These are phyloP conservation scores for Garrulus glandarius DNA, from an alignment of 2,797 vertebrate genomes.

Conservation along the genomic window DNA sequence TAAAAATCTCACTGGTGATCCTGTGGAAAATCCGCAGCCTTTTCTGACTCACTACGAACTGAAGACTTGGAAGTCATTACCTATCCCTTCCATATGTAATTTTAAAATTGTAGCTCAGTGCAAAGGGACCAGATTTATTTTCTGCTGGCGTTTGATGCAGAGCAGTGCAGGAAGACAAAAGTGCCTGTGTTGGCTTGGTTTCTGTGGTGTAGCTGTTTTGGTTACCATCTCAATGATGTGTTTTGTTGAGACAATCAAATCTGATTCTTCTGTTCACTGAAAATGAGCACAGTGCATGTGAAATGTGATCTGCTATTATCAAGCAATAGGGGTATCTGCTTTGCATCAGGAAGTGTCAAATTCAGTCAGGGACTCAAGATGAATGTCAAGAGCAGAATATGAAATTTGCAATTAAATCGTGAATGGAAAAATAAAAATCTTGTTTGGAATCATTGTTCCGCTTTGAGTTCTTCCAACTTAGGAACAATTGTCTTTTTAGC, in stretches of 20 bases:
- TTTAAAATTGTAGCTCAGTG: not conserved
- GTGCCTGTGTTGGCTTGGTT: not conserved
- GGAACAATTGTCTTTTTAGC: not conserved
- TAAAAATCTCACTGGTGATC: not conserved
- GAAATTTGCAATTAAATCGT: not conserved
- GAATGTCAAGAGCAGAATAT: not conserved
- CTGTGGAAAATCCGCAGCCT: not conserved
- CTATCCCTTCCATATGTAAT: not conserved
- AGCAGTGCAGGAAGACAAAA: not conserved
- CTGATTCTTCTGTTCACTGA: not conserved
- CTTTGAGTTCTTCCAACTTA: not conserved
- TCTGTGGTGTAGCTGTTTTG: not conserved
- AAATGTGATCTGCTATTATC: not conserved
- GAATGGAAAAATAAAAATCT: not conserved
- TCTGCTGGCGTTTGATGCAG: not conserved
- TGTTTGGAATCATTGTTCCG: not conserved
- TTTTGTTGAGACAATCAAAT: not conserved
- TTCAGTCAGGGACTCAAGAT: not conserved
- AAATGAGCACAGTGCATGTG: not conserved
- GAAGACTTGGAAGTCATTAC: not conserved
- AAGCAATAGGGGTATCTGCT: not conserved
- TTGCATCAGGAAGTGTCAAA: not conserved
- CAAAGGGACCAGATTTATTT: not conserved
- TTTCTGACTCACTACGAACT: not conserved
- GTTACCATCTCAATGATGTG: not conserved